Conservation (phyloP, 2,797 vertebrate genomes). For the Sebastes hopkinsi region DNA sequence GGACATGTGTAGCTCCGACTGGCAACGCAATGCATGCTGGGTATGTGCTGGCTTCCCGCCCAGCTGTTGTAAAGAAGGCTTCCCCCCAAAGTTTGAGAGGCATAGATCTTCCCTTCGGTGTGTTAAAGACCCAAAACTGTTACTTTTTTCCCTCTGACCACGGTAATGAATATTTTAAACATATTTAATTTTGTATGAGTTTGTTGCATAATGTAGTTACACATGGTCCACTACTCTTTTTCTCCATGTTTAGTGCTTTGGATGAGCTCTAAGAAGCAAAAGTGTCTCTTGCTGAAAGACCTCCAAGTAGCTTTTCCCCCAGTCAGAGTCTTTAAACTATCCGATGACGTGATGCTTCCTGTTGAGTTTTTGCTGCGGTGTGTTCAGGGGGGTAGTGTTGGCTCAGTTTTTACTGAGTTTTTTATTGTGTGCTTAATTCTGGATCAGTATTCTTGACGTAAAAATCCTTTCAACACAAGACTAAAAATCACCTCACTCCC, state of each 20-base stretch:
- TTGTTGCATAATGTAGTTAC: slow-evolving; percentile 55
- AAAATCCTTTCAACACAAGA: neutral
- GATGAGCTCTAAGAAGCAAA: slow-evolving; percentile 18
- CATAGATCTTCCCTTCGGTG: neutral
- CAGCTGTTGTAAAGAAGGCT: slow-evolving; percentile 28
- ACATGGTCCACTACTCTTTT: neutral
- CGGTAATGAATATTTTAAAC: slow-evolving; percentile 53
- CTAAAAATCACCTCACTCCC: neutral
- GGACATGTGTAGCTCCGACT: slow-evolving; percentile 2
- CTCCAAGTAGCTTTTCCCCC: neutral
- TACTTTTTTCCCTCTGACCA: neutral
- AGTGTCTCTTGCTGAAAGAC: slow-evolving; percentile 7
- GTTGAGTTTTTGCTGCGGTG: neutral
- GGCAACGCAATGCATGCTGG: slow-evolving; percentile 28
- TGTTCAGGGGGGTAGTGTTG: neutral
- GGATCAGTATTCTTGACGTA: neutral
- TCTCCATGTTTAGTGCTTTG: slow-evolving; percentile 7
- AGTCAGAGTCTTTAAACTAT: neutral
- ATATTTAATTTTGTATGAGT: slow-evolving; percentile 28
- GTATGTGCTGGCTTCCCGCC: slow-evolving; percentile 32
- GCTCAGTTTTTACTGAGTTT: neutral
- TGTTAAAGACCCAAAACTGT: neutral
- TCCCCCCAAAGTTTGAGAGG: slow-evolving; percentile 16
- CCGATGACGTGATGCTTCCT: slow-evolving; percentile 1
- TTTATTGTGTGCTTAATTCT: neutral